Conservation (phyloP, 2,888 invertebrate species). For the Erynnis tages region DNA sequence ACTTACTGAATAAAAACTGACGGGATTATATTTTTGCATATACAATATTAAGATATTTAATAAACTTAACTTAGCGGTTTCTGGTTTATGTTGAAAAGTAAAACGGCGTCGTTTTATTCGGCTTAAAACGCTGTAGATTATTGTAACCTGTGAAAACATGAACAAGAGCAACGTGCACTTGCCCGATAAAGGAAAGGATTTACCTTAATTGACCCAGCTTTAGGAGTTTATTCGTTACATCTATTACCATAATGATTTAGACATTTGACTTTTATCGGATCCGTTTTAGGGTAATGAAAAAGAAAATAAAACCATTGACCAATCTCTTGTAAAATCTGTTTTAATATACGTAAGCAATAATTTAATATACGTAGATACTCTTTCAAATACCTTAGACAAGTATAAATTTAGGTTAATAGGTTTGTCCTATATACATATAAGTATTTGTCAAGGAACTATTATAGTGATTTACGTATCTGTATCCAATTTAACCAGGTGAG, state of each 20-base stretch:
- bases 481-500: slow-evolving; percentile 47
- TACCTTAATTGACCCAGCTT: slow-evolving; percentile 10
- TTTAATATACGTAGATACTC: no score
- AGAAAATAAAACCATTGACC: no score
- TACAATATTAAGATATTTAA: no score
- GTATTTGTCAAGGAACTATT: background rate
- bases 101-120: slow-evolving; percentile 7
- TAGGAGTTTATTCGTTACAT: background rate
- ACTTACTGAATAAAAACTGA: no score
- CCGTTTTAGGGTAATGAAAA: background rate
- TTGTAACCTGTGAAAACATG: slow-evolving; percentile 13
- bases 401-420: no score
- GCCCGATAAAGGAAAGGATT: slow-evolving; percentile 20
- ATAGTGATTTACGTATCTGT: slow-evolving; percentile 15
- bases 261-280: background rate
- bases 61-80: slow-evolving; percentile 2
- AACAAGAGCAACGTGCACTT: slow-evolving; percentile 11
- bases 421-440: background rate
- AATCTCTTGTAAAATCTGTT: no score
- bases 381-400: no score
- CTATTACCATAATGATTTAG: no score
- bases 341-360: no score
- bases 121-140: slow-evolving; percentile 27
- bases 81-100: slow-evolving; percentile 8
- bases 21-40: no score